Base-by-base conservation (phyloP, 1,140 invertebrate species). In the Drosophila parabipectinata region DNA sequence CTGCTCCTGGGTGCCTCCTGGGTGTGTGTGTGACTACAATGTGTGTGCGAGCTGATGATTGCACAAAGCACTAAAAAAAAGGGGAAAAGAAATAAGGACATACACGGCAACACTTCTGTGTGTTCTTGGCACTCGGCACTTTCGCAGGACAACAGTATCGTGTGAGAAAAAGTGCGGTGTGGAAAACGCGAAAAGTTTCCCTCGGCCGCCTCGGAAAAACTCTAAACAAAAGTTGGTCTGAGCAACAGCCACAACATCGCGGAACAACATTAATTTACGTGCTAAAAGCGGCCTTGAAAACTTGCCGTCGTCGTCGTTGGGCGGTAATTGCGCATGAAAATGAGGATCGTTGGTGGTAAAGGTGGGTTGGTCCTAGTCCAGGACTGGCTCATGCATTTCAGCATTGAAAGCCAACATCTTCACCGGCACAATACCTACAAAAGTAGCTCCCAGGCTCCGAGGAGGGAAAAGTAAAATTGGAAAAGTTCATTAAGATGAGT, bases 201-300 rank as follows among this genome's bases (percentile, higher is more conserved):
- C 48, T 24, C 47, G 39, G 26, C 52, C 37, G 39, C 53, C 53
- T 45, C 15, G 56, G 57, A 52, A 74, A 74, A 57, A 56, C 67
- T 72, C 67, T 72, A 74, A 74, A 50, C 52, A 66, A 66, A 75
- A 56, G 67, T 71, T 71, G 61, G 39, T 52, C 44, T 48, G 54
- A 63, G 58, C 48, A 41, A 60, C 60, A 76, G 55, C 37, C 72
- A 58, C 26, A 30, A 71, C 44, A 72, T 50, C 30, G 60, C 50
- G 66, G 62, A 68, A 84, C 67, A 84, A 66, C 81, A 77, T 79
- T 76, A 83, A 83, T 83, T 79, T 76, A 84, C 58, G 66, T 72
- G 77, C 69, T 58, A 69, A 74, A 56, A 69, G 54, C 57, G 72
- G 67, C 77, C 66, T 75, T 48, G 72, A 79, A 74, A 79, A 69